Evolutionary conservation across 2,797 vertebrate species (phyloP), one percentile per base, ranked within the genome.

Genomic region (Lutra lutra): DNA sequence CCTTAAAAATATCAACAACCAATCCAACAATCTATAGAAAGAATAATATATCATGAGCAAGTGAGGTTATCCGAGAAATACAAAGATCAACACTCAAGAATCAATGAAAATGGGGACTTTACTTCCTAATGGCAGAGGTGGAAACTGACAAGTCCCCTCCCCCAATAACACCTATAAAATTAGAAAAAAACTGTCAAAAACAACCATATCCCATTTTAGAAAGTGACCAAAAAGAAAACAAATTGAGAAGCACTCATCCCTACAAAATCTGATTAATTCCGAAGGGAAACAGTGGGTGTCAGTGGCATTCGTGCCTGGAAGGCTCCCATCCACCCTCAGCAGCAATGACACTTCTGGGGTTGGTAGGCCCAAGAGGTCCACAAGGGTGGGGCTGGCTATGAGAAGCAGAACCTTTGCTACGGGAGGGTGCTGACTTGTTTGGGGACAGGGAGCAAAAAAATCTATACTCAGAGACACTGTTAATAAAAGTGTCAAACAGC

Each of bases 121-220:
- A 75, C 35, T 77, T 72, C 23, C 40, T 11, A 60, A 60, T 1
- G 8, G 9, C 40, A 43, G 32, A 84, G 43, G 66, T 27, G 4
- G 51, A 75, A 32, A 8, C 2, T 56, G 51, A 58, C 29, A 91
- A 38, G 40, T 68, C 4, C 4, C 21, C 70, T 79, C 6, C 15
- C 38, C n/a, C 32, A 29, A 40, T n/a, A 72, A 56, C 14, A 88
- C 38, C 38, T 38, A 46, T 17, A 80, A 51, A 80, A 89, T 20
- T 62, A 27, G 51, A 75, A 40, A 84, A n/a, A n/a, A 91, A 91
- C 38, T 56, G 35, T 68, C 78, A 91, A 86, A 95, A 85, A 73
- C 12, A 79, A 43, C 35, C 7, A 29, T 13, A 27, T 25, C 35
- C 51, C 18, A 38, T 43, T 73, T 83, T 91, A 88, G 48, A 68